Evolutionary conservation across 1,140 invertebrate genomes (phyloP).

Genomic region (Heliconius himera): DNA sequence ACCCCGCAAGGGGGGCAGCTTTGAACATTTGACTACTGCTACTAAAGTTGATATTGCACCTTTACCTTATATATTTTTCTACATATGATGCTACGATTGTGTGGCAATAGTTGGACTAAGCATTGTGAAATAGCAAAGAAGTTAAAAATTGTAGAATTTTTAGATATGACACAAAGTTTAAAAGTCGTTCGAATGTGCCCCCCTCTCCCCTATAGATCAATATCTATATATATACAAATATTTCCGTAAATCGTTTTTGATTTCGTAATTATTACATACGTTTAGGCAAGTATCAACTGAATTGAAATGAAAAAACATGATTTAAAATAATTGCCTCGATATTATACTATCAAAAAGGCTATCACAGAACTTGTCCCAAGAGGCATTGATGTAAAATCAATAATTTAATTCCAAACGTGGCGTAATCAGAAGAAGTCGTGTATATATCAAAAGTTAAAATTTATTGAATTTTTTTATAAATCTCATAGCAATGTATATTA

Average conservation of each 20-base stretch:
- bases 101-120: too few relatives aligned
- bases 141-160: too few relatives aligned
- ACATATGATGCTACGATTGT: too few relatives aligned
- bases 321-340: background rate
- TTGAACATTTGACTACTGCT: too few relatives aligned
- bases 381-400: background rate
- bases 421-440: background rate
- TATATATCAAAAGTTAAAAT: conserved; percentile 12
- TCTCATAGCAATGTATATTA: background rate
- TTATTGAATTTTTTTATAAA: background rate
- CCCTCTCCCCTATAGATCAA: too few relatives aligned
- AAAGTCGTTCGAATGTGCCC: too few relatives aligned
- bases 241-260: background rate
- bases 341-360: background rate
- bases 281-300: background rate
- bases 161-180: too few relatives aligned
- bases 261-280: background rate
- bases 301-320: background rate
- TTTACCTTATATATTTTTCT: too few relatives aligned
- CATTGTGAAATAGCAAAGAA: too few relatives aligned
- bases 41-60: too few relatives aligned
- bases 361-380: background rate
- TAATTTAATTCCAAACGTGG: conserved; percentile 3
- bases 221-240: too few relatives aligned
- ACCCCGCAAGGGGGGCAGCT: too few relatives aligned